Conservation (phyloP, 2,888 invertebrate species). For the Bembecia ichneumoniformis region DNA sequence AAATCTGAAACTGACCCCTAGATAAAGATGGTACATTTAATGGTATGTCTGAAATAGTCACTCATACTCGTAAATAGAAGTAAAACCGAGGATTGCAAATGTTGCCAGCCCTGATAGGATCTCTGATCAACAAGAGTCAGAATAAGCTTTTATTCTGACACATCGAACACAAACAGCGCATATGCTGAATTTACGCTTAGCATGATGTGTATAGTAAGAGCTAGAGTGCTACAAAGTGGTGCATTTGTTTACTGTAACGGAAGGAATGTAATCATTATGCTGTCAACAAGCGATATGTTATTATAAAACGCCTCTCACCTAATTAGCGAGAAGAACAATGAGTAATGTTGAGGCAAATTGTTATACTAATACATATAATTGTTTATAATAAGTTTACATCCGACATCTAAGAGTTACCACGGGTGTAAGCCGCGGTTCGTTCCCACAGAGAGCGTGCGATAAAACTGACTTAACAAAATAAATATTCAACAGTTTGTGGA, state of each 20-base stretch:
- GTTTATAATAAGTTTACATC: constrained; percentile 35
- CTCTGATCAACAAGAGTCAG: too few species aligned
- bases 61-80: too few species aligned
- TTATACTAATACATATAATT: constrained; percentile 9
- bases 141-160: too few species aligned
- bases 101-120: too few species aligned
- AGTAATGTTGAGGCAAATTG: neutral
- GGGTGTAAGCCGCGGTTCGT: constrained; percentile 23
- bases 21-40: neutral
- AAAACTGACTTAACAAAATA: constrained; percentile 62
- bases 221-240: too few species aligned
- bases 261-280: neutral
- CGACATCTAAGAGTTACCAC: constrained; percentile 14
- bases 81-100: too few species aligned
- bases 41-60: too few species aligned
- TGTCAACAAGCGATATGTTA: neutral
- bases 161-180: too few species aligned
- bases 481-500: constrained; percentile 61
- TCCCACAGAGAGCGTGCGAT: constrained; percentile 63
- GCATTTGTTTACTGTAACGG: neutral
- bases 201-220: too few species aligned
- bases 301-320: neutral
- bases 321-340: neutral
- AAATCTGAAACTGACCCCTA: too few species aligned
- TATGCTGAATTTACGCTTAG: too few species aligned